Evolutionary conservation across 2,888 invertebrate genomes (phyloP), one percentile per base, ranked within the genome.

Genomic region (Neria commutata): DNA sequence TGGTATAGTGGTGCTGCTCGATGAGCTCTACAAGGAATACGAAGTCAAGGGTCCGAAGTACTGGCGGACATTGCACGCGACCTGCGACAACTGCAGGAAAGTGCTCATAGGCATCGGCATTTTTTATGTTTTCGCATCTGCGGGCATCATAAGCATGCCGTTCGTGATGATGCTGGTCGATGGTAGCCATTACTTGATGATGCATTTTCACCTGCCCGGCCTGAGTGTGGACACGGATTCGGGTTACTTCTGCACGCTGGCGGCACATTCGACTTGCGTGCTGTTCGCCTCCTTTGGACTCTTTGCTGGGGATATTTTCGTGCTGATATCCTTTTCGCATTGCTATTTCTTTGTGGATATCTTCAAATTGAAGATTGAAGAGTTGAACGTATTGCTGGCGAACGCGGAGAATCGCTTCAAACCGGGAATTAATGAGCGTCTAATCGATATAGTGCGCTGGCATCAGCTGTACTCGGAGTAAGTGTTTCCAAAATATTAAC

Each of bases 151-250:
- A 5, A 4, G 3, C 2, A 33, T 58, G 8, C 64, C 70, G 0
- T 1, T 67, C 1, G 10, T 60, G 1, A 33, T 62, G 1, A 23
- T 60, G 0, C 1, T 54, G 0, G 1, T 60, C 0, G 67, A 55
- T 0, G 67, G 67, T 2, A 33, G 33, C 3, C 58, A 63, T 1
- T 52, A 59, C 1, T 23, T 68, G 14, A 54, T 67, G 0, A 67
- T 74, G 65, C 70, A 72, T 17, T 72, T 68, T 48, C 60, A 65
- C 14, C 29, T 75, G 6, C 73, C 75, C 0, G 57, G 58, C 1
- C 1, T 75, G 1, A 68, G 70, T 58, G 48, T 65, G 6, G 10
- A 56, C 0, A 71, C 67, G 0, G 26, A 61, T 17, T 24, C 54
- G 14, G 73, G 73, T 1, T 67, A 62, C 24, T 56, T 62, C 21